A percentile compares a stretch with the other conserved stretches of the same genome.
These are phyloP conservation scores for Sinotaia quadrata DNA, from an alignment of 2,888 invertebrate species.

Conservation along the genomic window DNA sequence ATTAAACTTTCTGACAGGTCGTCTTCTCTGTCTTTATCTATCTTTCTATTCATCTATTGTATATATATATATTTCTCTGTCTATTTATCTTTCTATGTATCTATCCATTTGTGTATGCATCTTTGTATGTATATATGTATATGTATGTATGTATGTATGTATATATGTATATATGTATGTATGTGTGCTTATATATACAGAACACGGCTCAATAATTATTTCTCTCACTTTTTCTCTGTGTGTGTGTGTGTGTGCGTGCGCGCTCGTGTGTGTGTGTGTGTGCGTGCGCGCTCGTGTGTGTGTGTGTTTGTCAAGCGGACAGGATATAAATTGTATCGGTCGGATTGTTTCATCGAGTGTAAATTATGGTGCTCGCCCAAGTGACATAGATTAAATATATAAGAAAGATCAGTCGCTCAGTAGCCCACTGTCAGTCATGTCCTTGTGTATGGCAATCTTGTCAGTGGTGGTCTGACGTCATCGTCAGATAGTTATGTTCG, in stretches of 20 bases:
- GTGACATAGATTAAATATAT: too few species aligned
- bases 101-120: background rate
- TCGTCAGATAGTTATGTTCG: too few species aligned
- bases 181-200: background rate
- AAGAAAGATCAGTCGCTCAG: too few species aligned
- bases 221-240: background rate
- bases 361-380: too few species aligned
- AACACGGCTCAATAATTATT: too few species aligned
- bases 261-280: background rate
- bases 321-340: too few species aligned
- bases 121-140: background rate
- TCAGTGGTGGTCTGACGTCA: too few species aligned
- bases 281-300: background rate
- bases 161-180: constrained; percentile 12
- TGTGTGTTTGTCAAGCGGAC: constrained; percentile 3
- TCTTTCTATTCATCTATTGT: constrained; percentile 8
- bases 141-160: constrained; percentile 4
- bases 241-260: background rate
- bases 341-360: too few species aligned
- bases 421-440: too few species aligned
- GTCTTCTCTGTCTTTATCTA: too few species aligned
- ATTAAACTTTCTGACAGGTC: too few species aligned
- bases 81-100: background rate
- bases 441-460: too few species aligned
- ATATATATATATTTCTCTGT: background rate